Conservation (phyloP, 2,113 vertebrate species). For the Neopipo cinnamomea region DNA sequence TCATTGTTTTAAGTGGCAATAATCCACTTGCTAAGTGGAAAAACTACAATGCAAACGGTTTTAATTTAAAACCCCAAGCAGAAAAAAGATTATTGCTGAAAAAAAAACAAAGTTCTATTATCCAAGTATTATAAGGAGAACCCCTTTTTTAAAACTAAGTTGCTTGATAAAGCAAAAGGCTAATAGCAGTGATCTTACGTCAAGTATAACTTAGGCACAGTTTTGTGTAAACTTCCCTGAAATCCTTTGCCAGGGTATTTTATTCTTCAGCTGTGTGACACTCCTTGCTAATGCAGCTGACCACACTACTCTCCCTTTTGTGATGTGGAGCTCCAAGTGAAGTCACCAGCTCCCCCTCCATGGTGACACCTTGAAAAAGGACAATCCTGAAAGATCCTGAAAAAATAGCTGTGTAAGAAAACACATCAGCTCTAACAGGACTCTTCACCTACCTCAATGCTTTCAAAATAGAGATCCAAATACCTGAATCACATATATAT, state of each 20-base stretch:
- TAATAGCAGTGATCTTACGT: not conserved
- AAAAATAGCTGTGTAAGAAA: not conserved
- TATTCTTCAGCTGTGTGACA: not conserved
- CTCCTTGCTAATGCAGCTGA: not conserved
- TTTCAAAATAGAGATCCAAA: not conserved
- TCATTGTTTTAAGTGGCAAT: conserved; percentile 16
- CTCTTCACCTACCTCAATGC: not conserved
- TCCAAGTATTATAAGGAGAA: not conserved
- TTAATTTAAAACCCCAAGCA: conserved; percentile 2
- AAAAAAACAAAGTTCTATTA: not conserved
- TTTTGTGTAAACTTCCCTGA: not conserved
- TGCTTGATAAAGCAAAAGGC: not conserved
- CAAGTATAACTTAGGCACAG: not conserved
- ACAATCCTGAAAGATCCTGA: not conserved
- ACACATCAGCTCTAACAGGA: not conserved
- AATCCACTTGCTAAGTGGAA: conserved; percentile 32
- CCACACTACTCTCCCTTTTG: not conserved
- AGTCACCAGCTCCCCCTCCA: not conserved
- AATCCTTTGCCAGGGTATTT: not conserved
- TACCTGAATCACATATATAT: not conserved
- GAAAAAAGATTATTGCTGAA: not conserved
- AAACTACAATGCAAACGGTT: not conserved
- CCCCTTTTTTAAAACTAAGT: not conserved
- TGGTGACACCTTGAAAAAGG: not conserved
- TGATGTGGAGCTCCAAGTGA: not conserved